Base-by-base conservation (phyloP, 1,140 invertebrate genomes). In the Nymphalis io region DNA sequence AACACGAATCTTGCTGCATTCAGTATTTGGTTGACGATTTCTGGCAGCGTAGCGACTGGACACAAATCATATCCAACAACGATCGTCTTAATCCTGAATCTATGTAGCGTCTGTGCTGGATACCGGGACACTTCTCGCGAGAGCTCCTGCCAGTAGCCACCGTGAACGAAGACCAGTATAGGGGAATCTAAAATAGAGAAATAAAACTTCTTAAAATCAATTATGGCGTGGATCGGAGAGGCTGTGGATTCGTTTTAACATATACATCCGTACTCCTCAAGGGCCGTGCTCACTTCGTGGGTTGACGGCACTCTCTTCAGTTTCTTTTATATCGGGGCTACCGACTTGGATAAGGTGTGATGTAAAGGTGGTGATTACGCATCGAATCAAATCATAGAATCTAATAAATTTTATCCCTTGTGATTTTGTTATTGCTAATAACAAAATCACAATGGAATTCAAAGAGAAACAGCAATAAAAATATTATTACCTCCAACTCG, bases 111-210 rank as follows among this genome's bases (percentile, higher is more conserved):
- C 3, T 86, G 79, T 0, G 94, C 95, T 16, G 93, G 90, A 68
- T 95, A 96, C 23, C 93, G 92, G 0, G 94, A 93, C 6, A 94
- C 75, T 40, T 95, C 94, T 74, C 94, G 94, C 27, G 93, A 94
- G 8, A 96, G 79, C 73, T 93, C 92, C 82, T 96, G 95, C 96
- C 96, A 98, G 77, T 95, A 97, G 18, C 96, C 97, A 3, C 97
- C 97, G 83, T 97, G 96, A 18, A 97, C 92, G 78, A 94, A 97
- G 2, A 96, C 92, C 57, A 96, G 93, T 51, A 97, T 94, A 0
- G 96, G 95, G 12, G 94, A 93, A 81, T 94, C 95, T 96, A 33
- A 33, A 33, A 79, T 66, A 61, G 51, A 39, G 2, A 60, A 38
- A 58, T 48, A 44, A 55, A 33, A 44, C 13, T 16, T 20, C 3